Conservation (phyloP, 2,888 invertebrate genomes). For the Drosophila mercatorum region DNA sequence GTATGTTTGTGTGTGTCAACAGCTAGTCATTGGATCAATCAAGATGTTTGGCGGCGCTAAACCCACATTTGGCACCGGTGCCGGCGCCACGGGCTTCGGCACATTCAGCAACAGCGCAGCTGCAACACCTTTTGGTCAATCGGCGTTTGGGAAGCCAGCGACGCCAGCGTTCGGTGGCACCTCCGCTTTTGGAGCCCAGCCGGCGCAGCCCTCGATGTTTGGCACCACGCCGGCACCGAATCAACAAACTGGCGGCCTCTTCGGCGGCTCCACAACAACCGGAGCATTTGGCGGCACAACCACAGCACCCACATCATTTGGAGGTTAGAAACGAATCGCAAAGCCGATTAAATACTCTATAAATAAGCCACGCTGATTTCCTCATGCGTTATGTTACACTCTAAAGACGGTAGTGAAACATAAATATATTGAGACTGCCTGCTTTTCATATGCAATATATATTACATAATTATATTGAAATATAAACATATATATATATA, state of each 20-base stretch:
- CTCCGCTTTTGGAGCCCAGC: constrained; percentile 88
- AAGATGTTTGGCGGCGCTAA: constrained; percentile 83
- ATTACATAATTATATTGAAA: not conserved
- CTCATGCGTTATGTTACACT: not conserved
- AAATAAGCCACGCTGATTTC: not conserved
- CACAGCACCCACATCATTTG: constrained; percentile 82
- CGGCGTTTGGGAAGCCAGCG: constrained; percentile 87
- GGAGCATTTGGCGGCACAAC: constrained; percentile 88
- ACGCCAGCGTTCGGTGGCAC: constrained; percentile 88
- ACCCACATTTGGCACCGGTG: constrained; percentile 85
- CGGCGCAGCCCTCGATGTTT: constrained; percentile 86
- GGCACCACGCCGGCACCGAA: constrained; percentile 86
- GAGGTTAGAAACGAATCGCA: constrained; percentile 77
- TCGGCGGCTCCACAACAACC: constrained; percentile 87
- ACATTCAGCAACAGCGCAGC: constrained; percentile 80
- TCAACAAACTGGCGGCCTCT: constrained; percentile 78
- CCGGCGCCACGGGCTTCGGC: constrained; percentile 81
- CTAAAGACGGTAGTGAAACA: too few relatives aligned
- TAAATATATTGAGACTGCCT: not conserved
- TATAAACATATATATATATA: not conserved
- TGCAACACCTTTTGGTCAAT: constrained; percentile 85
- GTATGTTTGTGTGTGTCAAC: constrained; percentile 37
- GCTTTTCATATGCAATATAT: not conserved
- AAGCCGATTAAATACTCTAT: not conserved
- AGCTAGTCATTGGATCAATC: constrained; percentile 15